Percentiles rank a stretch among this genome's conserved stretches.
Conservation (phyloP, 2,888 invertebrate genomes). For the Rhyacophila evoluta region DNA sequence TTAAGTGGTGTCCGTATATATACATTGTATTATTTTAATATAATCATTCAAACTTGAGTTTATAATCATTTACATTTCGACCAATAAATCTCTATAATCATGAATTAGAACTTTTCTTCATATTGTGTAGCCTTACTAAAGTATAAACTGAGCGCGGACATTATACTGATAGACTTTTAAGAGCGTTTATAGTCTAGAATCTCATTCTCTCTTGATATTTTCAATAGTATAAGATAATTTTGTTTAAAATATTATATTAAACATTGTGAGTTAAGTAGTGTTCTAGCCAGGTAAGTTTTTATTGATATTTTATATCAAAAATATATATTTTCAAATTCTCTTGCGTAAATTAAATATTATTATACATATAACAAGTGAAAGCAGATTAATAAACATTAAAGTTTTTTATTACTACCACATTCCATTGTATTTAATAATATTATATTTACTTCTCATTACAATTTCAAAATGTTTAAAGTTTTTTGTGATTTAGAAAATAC, state of each 20-base stretch:
- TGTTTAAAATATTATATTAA: not conserved
- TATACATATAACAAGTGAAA: not conserved
- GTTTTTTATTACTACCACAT: constrained; percentile 34
- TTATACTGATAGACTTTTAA: constrained; percentile 44
- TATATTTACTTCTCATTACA: constrained; percentile 15
- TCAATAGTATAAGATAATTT: constrained; percentile 19
- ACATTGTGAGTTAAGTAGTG: constrained; percentile 9
- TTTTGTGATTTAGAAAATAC: not conserved
- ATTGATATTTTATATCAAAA: constrained; percentile 1
- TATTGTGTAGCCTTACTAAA: constrained; percentile 43
- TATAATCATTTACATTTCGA: constrained; percentile 32
- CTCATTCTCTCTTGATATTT: constrained; percentile 37
- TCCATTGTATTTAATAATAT: constrained; percentile 32
- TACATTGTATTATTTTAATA: too few species aligned
- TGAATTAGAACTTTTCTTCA: constrained; percentile 36
- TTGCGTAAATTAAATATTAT: not conserved
- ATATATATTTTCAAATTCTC: not conserved
- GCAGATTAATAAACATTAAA: constrained; percentile 28
- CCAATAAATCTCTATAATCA: constrained; percentile 34
- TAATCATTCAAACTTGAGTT: not conserved
- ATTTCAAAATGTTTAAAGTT: not conserved
- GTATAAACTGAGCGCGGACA: constrained; percentile 35
- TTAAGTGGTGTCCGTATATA: too few species aligned
- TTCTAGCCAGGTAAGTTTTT: not conserved
- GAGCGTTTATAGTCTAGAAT: constrained; percentile 40